Evolutionary conservation across 2,888 invertebrate genomes (phyloP).

Genomic region (Chloroclysta siterata): DNA sequence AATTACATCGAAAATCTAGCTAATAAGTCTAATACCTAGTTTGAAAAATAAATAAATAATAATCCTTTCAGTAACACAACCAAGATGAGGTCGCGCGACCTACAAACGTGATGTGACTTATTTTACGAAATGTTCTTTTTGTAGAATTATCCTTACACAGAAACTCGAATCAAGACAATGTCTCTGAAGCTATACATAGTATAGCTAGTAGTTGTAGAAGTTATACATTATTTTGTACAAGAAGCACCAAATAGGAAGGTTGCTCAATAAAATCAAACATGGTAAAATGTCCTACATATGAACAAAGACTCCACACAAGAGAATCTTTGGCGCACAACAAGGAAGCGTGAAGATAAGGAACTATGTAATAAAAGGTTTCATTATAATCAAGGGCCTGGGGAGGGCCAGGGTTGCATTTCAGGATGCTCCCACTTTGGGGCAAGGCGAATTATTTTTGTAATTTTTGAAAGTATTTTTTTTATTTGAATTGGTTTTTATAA

Average conservation of each 20-base stretch:
- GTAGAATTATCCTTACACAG: not conserved
- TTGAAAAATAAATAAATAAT: not conserved
- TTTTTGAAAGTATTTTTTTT: too few relatives aligned
- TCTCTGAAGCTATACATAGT: too few relatives aligned
- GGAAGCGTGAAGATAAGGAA: conserved; percentile 41
- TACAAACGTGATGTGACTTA: not conserved
- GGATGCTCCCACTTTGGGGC: not conserved
- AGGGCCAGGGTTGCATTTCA: conserved; percentile 18
- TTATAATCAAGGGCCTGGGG: conserved; percentile 55
- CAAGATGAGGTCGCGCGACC: not conserved
- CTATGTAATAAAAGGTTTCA: conserved; percentile 55
- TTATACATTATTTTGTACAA: conserved; percentile 11
- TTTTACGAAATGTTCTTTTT: not conserved
- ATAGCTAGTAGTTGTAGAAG: not conserved
- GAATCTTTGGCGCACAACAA: conserved; percentile 40
- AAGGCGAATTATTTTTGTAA: too few relatives aligned
- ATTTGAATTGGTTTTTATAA: too few relatives aligned
- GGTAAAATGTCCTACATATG: conserved; percentile 28
- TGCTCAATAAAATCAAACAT: conserved; percentile 31
- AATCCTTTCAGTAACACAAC: not conserved
- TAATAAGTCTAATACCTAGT: not conserved
- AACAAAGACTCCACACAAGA: conserved; percentile 37
- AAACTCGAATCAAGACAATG: too few relatives aligned
- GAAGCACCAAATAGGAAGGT: conserved; percentile 23
- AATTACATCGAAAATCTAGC: too few relatives aligned